Conservation (phyloP, 1,140 invertebrate species). For the Drosophila biarmipes region DNA sequence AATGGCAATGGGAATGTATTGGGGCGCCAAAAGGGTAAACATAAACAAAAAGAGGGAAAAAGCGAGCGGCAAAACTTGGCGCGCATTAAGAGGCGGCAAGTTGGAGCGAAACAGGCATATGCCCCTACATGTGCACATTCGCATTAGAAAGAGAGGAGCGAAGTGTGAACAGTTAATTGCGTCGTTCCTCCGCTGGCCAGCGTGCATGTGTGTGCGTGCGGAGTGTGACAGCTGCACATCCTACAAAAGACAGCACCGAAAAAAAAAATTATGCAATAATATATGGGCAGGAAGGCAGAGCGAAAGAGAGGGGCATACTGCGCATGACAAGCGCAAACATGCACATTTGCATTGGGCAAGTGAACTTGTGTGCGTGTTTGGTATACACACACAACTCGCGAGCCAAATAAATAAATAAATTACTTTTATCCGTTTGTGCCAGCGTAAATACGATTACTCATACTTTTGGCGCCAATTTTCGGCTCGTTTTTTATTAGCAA, state of each 20-base stretch:
- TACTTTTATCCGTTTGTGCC: neutral
- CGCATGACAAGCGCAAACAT: conserved; percentile 26
- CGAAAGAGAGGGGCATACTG: conserved; percentile 1
- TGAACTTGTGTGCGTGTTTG: neutral
- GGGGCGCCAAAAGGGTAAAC: conserved; percentile 39
- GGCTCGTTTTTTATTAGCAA: too few relatives aligned
- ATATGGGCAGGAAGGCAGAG: conserved; percentile 1
- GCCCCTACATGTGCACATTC: conserved; percentile 8
- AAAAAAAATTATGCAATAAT: conserved; percentile 27
- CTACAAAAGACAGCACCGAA: conserved; percentile 1
- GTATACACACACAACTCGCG: conserved; percentile 8
- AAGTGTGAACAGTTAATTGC: conserved; percentile 56
- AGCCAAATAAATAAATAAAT: conserved; percentile 11
- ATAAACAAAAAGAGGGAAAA: conserved; percentile 40
- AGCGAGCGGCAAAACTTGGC: conserved; percentile 31
- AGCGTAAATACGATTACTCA: neutral
- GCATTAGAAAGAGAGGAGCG: conserved; percentile 37
- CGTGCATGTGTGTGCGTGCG: conserved; percentile 9
- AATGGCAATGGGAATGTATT: neutral
- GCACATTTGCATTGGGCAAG: conserved; percentile 24
- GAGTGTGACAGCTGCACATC: conserved; percentile 41
- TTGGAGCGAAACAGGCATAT: conserved; percentile 36
- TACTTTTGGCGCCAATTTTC: neutral
- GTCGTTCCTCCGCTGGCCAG: conserved; percentile 46
- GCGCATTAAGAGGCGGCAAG: conserved; percentile 41